These are phyloP conservation scores for Catostomus latipinnis DNA, from an alignment of 2,797 vertebrate genomes.

Conservation along the genomic window DNA sequence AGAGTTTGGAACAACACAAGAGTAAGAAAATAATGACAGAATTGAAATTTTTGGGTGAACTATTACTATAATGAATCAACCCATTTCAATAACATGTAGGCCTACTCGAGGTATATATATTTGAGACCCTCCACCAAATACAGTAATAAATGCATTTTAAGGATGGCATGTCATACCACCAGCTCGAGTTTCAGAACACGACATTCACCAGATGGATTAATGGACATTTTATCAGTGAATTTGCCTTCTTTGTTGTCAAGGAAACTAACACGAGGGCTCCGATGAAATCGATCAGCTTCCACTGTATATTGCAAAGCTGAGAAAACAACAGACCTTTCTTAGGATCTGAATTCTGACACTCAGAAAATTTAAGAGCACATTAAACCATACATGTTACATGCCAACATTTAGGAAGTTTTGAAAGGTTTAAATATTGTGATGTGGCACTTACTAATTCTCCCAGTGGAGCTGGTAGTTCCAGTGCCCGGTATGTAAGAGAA, in stretches of 20 bases:
- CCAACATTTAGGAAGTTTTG: neutral
- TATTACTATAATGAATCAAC: neutral
- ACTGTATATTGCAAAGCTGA: slow-evolving; percentile 79
- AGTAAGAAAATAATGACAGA: no score
- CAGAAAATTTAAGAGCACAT: neutral
- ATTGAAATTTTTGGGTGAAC: no score
- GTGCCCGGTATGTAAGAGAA: slow-evolving; percentile 86
- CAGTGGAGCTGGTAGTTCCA: slow-evolving; percentile 72
- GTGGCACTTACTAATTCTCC: slow-evolving; percentile 85
- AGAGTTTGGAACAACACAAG: no score
- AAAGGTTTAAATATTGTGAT: neutral
- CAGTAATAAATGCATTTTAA: neutral
- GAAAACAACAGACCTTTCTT: slow-evolving; percentile 24
- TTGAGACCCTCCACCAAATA: neutral
- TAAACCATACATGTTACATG: neutral
- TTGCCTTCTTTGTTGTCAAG: slow-evolving; percentile 45
- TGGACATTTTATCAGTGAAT: slow-evolving; percentile 59
- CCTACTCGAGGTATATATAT: neutral
- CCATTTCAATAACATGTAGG: neutral
- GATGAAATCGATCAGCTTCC: slow-evolving; percentile 65
- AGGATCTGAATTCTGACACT: slow-evolving; percentile 16
- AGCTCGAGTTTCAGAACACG: slow-evolving; percentile 72
- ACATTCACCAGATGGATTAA: slow-evolving; percentile 72
- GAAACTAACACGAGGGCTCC: slow-evolving; percentile 66
- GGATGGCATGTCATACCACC: slow-evolving; percentile 71